Evolutionary conservation across 2,113 vertebrate genomes (phyloP).

Genomic region (Lycocorax pyrrhopterus): DNA sequence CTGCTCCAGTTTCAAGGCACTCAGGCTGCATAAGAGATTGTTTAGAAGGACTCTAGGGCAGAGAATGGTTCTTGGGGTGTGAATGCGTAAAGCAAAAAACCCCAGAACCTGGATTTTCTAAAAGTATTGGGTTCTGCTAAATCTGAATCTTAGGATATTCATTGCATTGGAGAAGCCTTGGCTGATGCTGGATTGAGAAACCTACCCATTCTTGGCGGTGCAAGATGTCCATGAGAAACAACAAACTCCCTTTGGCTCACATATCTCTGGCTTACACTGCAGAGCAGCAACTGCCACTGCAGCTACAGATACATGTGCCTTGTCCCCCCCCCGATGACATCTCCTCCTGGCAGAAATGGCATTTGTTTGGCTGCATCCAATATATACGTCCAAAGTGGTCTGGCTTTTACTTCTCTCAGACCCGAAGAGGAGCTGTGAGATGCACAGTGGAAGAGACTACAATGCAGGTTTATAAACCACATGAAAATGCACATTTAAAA

Average conservation of each 20-base stretch:
- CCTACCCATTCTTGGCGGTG: background rate
- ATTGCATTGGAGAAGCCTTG: background rate
- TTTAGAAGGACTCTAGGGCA: background rate
- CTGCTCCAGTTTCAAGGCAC: background rate
- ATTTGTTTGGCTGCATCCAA: background rate
- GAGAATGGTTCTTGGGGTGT: background rate
- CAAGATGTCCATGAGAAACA: background rate
- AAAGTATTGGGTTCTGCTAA: background rate
- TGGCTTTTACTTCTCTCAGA: background rate
- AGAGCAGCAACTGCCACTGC: background rate
- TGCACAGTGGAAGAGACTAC: background rate
- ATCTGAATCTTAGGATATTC: background rate
- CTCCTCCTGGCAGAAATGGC: background rate
- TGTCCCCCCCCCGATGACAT: background rate
- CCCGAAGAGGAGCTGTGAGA: background rate
- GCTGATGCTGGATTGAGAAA: background rate
- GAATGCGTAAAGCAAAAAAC: background rate
- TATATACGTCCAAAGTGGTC: rapidly evolving
- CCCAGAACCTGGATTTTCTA: background rate
- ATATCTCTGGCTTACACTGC: background rate
- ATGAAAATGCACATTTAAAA: background rate
- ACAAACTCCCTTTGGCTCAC: background rate
- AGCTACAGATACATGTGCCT: background rate
- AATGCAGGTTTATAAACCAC: background rate
- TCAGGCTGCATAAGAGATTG: background rate